Conservation (phyloP, 2,113 vertebrate genomes). For the Oncorhynchus masou region DNA sequence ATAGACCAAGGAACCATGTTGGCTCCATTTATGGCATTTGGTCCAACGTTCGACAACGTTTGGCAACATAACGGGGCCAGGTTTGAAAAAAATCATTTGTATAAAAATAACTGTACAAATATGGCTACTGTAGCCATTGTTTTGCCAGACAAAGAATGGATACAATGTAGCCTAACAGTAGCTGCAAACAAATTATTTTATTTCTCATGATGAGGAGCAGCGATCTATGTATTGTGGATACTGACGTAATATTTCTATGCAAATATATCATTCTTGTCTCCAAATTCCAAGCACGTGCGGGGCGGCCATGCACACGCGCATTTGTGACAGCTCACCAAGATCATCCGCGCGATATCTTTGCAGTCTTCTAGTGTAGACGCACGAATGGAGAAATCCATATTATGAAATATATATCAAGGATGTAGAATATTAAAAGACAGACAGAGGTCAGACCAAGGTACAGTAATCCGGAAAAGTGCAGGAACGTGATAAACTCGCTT, state of each 20-base stretch:
- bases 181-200: background rate
- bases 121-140: too few species aligned
- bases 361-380: constrained; percentile 72
- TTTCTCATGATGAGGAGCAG: background rate
- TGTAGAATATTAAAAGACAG: background rate
- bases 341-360: constrained; percentile 74
- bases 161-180: background rate
- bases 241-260: background rate
- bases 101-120: too few species aligned
- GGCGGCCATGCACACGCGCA: constrained; percentile 70
- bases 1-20: too few species aligned
- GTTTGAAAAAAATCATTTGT: too few species aligned
- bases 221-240: background rate
- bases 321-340: constrained; percentile 51
- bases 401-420: background rate
- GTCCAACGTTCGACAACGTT: too few species aligned
- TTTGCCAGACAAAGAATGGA: too few species aligned
- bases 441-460: background rate
- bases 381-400: constrained; percentile 68
- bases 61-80: too few species aligned
- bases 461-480: too few species aligned
- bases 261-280: background rate
- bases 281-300: constrained; percentile 25
- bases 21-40: too few species aligned
- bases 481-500: background rate